A percentile compares a stretch with the other conserved stretches of the same genome.
These are phyloP conservation scores for Seriola aureovittata DNA, from an alignment of 2,113 vertebrate genomes.

Conservation along the genomic window DNA sequence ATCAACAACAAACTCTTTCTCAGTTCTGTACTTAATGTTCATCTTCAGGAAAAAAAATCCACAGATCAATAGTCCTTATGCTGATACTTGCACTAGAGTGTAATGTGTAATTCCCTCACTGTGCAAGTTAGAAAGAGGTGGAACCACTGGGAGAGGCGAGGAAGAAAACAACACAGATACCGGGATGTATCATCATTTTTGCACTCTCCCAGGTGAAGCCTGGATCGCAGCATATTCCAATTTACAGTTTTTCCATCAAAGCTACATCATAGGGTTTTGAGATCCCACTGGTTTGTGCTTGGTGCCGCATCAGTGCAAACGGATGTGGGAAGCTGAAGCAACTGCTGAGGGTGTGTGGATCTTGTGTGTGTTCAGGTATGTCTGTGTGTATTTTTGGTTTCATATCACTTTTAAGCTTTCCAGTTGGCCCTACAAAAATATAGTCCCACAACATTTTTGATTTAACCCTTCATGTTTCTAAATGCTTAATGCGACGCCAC, in stretches of 20 bases:
- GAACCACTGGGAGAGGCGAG: conserved; percentile 3
- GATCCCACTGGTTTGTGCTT: conserved; percentile 29
- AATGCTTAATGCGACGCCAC: neutral
- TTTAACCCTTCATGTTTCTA: conserved; percentile 7
- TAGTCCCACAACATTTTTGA: conserved; percentile 5
- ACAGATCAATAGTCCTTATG: conserved; percentile 45
- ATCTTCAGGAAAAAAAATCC: conserved; percentile 20
- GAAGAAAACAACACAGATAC: conserved; percentile 20
- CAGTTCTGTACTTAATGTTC: conserved; percentile 30
- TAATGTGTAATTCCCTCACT: conserved; percentile 44
- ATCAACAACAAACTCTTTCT: conserved; percentile 25
- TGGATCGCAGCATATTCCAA: conserved; percentile 41
- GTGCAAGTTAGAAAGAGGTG: conserved; percentile 14
- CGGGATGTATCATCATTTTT: conserved; percentile 33
- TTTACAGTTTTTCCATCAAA: conserved; percentile 52
- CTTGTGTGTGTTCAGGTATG: conserved; percentile 12
- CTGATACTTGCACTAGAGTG: conserved; percentile 3
- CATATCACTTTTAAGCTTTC: conserved; percentile 13
- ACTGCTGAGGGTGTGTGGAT: conserved; percentile 9
- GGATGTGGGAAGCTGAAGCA: conserved; percentile 11
- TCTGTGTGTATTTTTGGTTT: conserved; percentile 3
- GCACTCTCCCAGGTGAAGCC: conserved; percentile 28
- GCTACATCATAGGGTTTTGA: neutral
- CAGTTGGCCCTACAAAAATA: conserved; percentile 5
- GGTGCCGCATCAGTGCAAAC: conserved; percentile 28